A percentile compares a stretch with the other conserved stretches of the same genome.
These are phyloP conservation scores for Ptychadena robeensis DNA, from an alignment of 2,797 vertebrate species.

Conservation along the genomic window DNA sequence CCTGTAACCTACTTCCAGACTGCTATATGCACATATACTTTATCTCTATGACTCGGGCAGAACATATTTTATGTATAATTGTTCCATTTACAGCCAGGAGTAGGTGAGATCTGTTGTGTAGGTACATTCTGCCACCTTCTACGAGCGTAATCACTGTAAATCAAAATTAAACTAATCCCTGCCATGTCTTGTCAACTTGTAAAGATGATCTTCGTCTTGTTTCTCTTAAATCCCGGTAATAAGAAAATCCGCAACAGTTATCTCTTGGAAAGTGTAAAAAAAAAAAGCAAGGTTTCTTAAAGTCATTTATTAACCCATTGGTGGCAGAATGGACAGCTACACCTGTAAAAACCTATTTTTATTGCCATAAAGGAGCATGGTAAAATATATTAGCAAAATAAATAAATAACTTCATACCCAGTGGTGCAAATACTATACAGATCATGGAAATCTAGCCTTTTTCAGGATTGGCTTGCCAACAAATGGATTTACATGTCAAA, in stretches of 20 bases:
- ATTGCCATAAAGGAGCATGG: neutral
- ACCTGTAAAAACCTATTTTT: neutral
- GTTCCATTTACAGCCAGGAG: neutral
- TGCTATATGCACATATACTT: neutral
- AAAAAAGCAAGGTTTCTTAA: conserved; percentile 6
- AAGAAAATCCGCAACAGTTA: conserved; percentile 41
- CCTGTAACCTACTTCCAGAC: neutral
- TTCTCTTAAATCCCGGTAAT: conserved; percentile 35
- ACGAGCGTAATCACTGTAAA: conserved; percentile 21
- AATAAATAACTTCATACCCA: neutral
- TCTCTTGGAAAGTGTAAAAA: conserved; percentile 26
- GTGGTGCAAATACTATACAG: neutral
- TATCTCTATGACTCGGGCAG: neutral
- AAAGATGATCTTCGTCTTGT: conserved; percentile 38
- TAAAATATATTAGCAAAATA: neutral
- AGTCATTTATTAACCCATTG: conserved; percentile 27
- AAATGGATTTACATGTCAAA: no score
- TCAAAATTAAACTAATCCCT: conserved; percentile 41
- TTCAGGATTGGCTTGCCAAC: no score
- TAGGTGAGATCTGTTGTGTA: conserved; percentile 7
- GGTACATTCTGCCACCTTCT: conserved; percentile 9
- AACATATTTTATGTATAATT: conserved; percentile 1
- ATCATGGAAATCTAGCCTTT: neutral
- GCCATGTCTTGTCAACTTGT: conserved; percentile 46
- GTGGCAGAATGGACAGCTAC: neutral